A percentile compares a stretch with the other conserved stretches of the same genome.
phyloP scores from a whole-genome alignment of 2,888 invertebrate species.

The Linyphia triangularis region DNA sequence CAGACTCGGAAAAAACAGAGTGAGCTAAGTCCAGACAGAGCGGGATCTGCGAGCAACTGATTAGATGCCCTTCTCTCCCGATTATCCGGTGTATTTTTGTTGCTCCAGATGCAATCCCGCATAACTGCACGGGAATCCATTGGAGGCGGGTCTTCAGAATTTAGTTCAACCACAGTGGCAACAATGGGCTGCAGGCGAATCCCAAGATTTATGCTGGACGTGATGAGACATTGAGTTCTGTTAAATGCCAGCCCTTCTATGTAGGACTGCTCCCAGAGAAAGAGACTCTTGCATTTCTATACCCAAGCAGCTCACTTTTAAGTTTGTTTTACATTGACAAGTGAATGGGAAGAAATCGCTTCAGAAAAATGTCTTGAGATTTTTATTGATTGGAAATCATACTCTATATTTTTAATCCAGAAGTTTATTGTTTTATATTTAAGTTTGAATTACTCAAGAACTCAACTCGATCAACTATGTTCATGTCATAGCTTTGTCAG shows the following conservation, averaged over 20 bases:
- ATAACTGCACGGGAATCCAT: background rate
- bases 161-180: background rate
- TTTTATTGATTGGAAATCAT: too few relatives aligned
- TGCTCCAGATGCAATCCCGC: background rate
- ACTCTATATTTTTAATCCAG: too few relatives aligned
- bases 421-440: too few relatives aligned
- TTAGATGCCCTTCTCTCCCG: background rate
- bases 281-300: background rate
- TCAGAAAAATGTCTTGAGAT: too few relatives aligned
- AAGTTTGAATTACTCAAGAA: too few relatives aligned
- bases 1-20: slow-evolving; percentile 76
- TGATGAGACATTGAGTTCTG: background rate
- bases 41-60: slow-evolving; percentile 76
- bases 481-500: too few relatives aligned
- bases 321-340: too few relatives aligned
- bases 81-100: slow-evolving; percentile 44
- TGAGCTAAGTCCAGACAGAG: slow-evolving; percentile 76
- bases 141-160: background rate
- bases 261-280: background rate
- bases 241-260: too few relatives aligned
- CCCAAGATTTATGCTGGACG: background rate
- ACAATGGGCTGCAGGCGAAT: background rate
- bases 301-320: background rate
- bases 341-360: too few relatives aligned
- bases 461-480: too few relatives aligned